Conservation (phyloP, 2,113 vertebrate species). For the Dascyllus trimaculatus region DNA sequence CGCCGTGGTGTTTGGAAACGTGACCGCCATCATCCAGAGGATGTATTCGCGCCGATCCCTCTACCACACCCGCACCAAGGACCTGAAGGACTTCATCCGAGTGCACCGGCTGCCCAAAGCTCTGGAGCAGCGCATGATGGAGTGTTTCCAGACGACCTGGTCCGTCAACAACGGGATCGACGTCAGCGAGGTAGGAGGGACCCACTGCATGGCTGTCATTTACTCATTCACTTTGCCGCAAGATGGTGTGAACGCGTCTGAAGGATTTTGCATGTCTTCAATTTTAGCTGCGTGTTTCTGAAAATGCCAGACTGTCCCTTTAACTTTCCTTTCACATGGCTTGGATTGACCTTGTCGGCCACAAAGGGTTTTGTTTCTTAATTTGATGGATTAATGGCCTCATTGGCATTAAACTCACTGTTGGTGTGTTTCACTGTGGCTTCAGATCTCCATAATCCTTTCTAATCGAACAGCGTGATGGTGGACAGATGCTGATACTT, state of each 20-base stretch:
- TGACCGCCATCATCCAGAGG: constrained; percentile 87
- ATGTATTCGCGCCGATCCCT: constrained; percentile 87
- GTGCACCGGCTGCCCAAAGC: constrained; percentile 86
- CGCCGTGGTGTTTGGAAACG: constrained; percentile 85
- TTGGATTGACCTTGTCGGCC: constrained; percentile 15
- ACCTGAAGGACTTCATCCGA: constrained; percentile 85
- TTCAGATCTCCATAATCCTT: constrained; percentile 52
- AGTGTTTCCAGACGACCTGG: constrained; percentile 86
- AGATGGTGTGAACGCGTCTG: too few relatives aligned
- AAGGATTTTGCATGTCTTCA: too few relatives aligned
- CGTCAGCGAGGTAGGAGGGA: constrained; percentile 79
- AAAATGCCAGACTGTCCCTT: constrained; percentile 1
- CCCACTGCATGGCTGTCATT: neutral
- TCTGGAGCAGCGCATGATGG: constrained; percentile 85
- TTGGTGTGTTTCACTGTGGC: constrained; percentile 26
- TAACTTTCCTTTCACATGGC: neutral
- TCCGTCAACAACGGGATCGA: constrained; percentile 85
- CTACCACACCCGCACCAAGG: constrained; percentile 85
- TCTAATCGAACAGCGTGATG: constrained; percentile 25
- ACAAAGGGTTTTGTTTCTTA: constrained; percentile 50
- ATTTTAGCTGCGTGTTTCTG: neutral
- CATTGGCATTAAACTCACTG: constrained; percentile 1
- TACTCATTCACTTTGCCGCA: too few relatives aligned
- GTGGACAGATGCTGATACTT: neutral
- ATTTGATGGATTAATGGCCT: constrained; percentile 58